These are phyloP conservation scores for Heliconius charithonia DNA, from an alignment of 2,888 invertebrate species.

Conservation along the genomic window DNA sequence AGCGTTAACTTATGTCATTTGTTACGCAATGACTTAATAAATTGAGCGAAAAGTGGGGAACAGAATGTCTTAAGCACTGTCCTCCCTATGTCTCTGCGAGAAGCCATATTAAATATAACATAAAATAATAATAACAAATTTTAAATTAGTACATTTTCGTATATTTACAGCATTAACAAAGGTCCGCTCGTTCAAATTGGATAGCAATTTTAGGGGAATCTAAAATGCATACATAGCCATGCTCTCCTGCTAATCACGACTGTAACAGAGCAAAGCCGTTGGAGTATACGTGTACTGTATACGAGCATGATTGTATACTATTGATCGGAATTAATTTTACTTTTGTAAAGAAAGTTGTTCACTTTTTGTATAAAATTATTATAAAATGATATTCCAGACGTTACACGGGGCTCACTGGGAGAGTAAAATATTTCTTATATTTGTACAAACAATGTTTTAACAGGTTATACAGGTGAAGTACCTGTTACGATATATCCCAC, in stretches of 20 bases:
- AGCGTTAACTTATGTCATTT: not conserved
- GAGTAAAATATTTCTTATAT: too few species aligned
- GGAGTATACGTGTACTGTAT: not conserved
- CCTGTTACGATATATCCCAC: too few species aligned
- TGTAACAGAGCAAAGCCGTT: slow-evolving; percentile 23
- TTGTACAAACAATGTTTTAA: too few species aligned
- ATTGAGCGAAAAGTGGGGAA: not conserved
- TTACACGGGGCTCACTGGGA: too few species aligned
- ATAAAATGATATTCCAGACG: too few species aligned
- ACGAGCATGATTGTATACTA: not conserved
- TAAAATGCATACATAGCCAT: slow-evolving; percentile 44
- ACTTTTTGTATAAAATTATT: too few species aligned
- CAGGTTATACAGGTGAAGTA: too few species aligned
- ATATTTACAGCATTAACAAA: slow-evolving; percentile 14
- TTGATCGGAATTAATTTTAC: not conserved
- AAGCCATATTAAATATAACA: not conserved
- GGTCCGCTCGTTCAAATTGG: not conserved
- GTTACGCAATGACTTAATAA: not conserved
- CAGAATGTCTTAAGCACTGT: not conserved
- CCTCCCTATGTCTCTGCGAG: not conserved
- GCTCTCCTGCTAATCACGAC: slow-evolving; percentile 37
- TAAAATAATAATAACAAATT: not conserved
- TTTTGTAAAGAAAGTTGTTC: not conserved
- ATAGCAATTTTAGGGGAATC: slow-evolving; percentile 42
- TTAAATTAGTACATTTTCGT: not conserved